phyloP scores from a whole-genome alignment of 2,113 vertebrate genomes.

The Percopsis transmontana region DNA sequence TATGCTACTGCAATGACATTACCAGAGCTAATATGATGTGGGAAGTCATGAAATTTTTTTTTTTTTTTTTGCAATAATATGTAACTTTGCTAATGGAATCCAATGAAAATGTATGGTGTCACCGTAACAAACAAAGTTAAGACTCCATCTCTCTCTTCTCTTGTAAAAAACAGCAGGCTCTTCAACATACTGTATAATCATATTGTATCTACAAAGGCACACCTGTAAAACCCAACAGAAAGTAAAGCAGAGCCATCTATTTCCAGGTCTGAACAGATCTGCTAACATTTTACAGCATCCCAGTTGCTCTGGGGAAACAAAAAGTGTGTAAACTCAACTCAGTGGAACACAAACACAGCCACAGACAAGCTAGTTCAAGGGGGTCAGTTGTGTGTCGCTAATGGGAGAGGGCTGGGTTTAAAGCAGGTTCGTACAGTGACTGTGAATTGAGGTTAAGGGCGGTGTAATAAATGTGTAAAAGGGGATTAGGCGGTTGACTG shows the following conservation, averaged over 20 bases:
- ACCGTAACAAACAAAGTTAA: too few relatives aligned
- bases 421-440: background rate
- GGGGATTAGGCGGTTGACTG: background rate
- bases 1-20: too few relatives aligned
- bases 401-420: background rate
- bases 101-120: too few relatives aligned
- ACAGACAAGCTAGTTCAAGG: constrained; percentile 16
- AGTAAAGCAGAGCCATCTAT: background rate
- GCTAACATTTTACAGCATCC: constrained; percentile 12
- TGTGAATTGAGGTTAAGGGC: constrained; percentile 11
- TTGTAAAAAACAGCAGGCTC: too few relatives aligned
- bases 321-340: constrained; percentile 24
- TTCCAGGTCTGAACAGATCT: too few relatives aligned
- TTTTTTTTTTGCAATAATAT: too few relatives aligned
- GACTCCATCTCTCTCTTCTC: too few relatives aligned
- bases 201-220: constrained; percentile 8
- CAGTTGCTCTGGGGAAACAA: constrained; percentile 5
- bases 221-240: background rate
- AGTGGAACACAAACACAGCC: constrained; percentile 32
- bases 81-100: too few relatives aligned
- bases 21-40: too few relatives aligned
- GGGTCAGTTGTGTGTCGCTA: constrained; percentile 4
- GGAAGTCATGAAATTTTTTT: too few relatives aligned
- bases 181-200: too few relatives aligned
- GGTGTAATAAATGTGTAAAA: constrained; percentile 3